Base-by-base conservation (phyloP, 2,797 vertebrate species). In the Nannoperca australis region DNA sequence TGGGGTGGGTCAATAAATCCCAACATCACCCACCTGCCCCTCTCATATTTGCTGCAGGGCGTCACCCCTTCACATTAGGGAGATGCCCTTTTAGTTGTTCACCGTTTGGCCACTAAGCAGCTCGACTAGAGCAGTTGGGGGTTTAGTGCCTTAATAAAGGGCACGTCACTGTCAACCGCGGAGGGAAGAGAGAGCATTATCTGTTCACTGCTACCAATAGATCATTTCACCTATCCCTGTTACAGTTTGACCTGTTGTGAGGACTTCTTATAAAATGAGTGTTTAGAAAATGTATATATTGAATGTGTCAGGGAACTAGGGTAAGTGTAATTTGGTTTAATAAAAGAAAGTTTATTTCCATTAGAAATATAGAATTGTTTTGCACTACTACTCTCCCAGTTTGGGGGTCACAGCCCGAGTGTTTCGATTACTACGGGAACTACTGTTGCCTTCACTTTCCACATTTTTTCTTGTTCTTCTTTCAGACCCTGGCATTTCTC, bases 71-170 rank as follows among this genome's bases (percentile, higher is more conserved):
- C 77, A 76, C 78, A 62, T 81, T 65, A 74, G 86, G 74, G 88
- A 87, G 73, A 65, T 89, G 76, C 73, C 86, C 88, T 88, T 88
- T 91, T 30, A 62, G 67, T 34, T 58, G 72, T 66, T 84, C 49
- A 17, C 67, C 63, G 67, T 89, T 80, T 85, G 73, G 73, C 76
- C 74, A 70, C 49, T 5, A 20, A 88, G 66, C 81, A 78, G 72
- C 86, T 89, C 30, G 22, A 70, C 65, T 66, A 50, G 13, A 81
- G 70, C 71, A 63, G 24, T 27, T 27, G 24, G 84, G 73, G 79
- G 36, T 53, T 81, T 59, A 66, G 80, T 27, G 81, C 81, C 63
- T 83, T 87, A 79, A 87, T 85, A 82, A 90, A 91, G 86, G 89
- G 70, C 89, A 93, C 53, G 10, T 90, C 79, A 84, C 78, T 84